Evolutionary conservation across 2,113 vertebrate species (phyloP).

Genomic region (Connochaetes taurinus): DNA sequence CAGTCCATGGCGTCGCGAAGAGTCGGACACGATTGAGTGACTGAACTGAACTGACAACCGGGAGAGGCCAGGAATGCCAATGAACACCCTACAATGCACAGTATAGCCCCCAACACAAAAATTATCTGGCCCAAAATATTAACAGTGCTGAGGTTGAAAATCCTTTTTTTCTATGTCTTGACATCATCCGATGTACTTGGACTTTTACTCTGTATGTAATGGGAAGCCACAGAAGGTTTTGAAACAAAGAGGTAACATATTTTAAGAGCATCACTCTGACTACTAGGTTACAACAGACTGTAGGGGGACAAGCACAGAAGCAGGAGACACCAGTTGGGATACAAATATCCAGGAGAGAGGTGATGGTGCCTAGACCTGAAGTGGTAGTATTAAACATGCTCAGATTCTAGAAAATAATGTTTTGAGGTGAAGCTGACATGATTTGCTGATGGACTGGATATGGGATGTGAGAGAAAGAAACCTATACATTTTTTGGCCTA

Average conservation of each 20-base stretch:
- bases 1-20: fast-evolving
- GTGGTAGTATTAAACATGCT: background rate
- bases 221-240: background rate
- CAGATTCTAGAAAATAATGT: background rate
- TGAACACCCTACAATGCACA: background rate
- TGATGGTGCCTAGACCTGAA: background rate
- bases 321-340: background rate
- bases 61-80: background rate
- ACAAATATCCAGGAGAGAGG: background rate
- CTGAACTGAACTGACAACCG: background rate
- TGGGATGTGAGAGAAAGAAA: background rate
- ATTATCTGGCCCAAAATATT: background rate
- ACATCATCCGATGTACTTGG: background rate
- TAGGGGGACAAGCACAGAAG: background rate
- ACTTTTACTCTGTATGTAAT: background rate
- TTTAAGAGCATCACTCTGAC: background rate
- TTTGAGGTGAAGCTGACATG: background rate
- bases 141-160: background rate
- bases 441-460: background rate
- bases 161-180: background rate
- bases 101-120: background rate
- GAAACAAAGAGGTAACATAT: background rate
- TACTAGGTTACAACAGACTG: background rate
- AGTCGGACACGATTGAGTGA: background rate
- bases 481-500: background rate